Conservation (phyloP, 2,888 invertebrate genomes). For the Andrena chrysosceles region DNA sequence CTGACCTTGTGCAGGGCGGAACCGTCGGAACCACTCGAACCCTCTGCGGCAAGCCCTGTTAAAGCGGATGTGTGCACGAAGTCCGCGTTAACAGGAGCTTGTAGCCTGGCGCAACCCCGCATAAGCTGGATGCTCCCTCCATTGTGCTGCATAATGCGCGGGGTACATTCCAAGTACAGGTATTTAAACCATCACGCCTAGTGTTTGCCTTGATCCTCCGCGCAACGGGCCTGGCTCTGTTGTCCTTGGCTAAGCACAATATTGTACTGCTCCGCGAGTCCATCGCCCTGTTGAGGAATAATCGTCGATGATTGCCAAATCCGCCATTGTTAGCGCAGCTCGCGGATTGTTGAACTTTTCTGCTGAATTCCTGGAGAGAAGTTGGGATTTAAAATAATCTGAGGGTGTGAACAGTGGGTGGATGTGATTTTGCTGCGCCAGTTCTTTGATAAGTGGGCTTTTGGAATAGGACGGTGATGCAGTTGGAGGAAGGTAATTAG, state of each 20-base stretch:
- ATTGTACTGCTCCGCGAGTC: slow-evolving; percentile 23
- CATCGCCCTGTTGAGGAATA: slow-evolving; percentile 24
- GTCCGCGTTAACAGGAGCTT: slow-evolving; percentile 47
- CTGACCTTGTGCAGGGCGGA: slow-evolving; percentile 52
- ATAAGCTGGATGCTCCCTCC: slow-evolving; percentile 21
- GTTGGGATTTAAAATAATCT: too few species aligned
- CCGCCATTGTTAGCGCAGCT: not conserved
- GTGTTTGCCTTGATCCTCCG: slow-evolving; percentile 35
- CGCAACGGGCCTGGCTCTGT: slow-evolving; percentile 17
- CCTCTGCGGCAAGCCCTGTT: slow-evolving; percentile 51
- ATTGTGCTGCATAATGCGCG: slow-evolving; percentile 48
- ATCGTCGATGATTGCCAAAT: slow-evolving; percentile 33
- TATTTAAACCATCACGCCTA: slow-evolving; percentile 37
- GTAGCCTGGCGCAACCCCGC: slow-evolving; percentile 11
- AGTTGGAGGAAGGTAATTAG: too few species aligned
- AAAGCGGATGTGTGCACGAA: slow-evolving; percentile 66
- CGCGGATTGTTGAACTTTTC: not conserved
- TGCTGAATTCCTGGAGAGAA: too few species aligned
- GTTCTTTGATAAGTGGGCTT: too few species aligned
- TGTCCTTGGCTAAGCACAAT: slow-evolving; percentile 37
- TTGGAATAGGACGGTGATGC: too few species aligned
- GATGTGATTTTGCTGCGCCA: too few species aligned
- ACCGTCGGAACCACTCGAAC: slow-evolving; percentile 43
- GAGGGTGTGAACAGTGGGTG: too few species aligned
- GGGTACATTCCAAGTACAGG: slow-evolving; percentile 42